Evolutionary conservation across 2,888 invertebrate genomes (phyloP).

Genomic region (Pyrrhia umbra): DNA sequence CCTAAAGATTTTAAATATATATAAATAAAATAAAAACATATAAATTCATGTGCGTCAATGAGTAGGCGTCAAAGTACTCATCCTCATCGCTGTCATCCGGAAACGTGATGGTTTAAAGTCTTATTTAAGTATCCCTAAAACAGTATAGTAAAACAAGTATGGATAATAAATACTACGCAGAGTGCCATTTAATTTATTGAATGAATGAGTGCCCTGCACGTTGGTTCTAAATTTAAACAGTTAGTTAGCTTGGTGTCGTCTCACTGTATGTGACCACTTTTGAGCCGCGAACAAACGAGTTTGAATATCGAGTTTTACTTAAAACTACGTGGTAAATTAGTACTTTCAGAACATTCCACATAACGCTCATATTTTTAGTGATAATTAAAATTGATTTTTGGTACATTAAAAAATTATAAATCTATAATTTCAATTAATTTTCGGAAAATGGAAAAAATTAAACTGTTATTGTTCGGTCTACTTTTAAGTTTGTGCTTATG

Average conservation of each 20-base stretch:
- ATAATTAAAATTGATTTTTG: not conserved
- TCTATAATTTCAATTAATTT: not conserved
- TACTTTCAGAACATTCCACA: not conserved
- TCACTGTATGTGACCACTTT: not conserved
- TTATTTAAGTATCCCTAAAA: constrained; percentile 3
- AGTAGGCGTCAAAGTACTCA: no score
- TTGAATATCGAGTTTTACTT: not conserved
- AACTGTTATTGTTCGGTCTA: constrained; percentile 23
- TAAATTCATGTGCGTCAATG: no score
- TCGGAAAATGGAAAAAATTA: constrained; percentile 27
- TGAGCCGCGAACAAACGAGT: not conserved
- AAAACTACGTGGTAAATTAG: not conserved
- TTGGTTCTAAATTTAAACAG: constrained; percentile 22
- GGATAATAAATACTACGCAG: not conserved
- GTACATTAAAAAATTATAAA: not conserved
- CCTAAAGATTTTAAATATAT: no score
- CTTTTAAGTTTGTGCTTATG: constrained; percentile 37
- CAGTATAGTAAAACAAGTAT: not conserved
- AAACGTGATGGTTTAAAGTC: no score
- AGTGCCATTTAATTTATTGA: not conserved
- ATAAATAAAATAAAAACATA: no score
- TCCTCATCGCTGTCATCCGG: no score
- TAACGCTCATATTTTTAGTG: not conserved
- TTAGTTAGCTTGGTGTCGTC: constrained; percentile 11
- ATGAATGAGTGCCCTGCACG: not conserved